These are phyloP conservation scores for Sphenopsis melanotis DNA, from an alignment of 2,797 vertebrate genomes.

Conservation along the genomic window DNA sequence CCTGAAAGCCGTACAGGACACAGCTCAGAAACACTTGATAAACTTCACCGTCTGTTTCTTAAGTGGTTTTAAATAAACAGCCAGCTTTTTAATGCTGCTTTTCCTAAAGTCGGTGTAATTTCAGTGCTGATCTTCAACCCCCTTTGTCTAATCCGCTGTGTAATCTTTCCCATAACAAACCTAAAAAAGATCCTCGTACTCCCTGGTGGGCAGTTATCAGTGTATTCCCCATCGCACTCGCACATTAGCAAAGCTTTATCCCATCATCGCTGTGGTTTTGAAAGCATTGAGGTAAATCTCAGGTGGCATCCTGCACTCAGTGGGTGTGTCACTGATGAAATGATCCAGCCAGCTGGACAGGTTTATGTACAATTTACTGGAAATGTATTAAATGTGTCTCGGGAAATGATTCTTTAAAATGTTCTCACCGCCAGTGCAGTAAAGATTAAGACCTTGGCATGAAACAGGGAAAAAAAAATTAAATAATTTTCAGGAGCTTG, in stretches of 20 bases:
- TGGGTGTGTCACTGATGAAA: constrained; percentile 70
- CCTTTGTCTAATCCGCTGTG: constrained; percentile 67
- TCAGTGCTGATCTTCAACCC: constrained; percentile 62
- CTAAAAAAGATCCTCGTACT: constrained; percentile 42
- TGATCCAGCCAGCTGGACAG: constrained; percentile 71
- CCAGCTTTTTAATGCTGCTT: constrained; percentile 45
- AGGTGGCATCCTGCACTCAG: constrained; percentile 62
- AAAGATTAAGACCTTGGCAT: constrained; percentile 72
- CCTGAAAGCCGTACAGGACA: neutral
- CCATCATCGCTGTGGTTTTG: constrained; percentile 61
- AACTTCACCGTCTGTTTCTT: constrained; percentile 59
- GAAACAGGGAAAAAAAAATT: constrained; percentile 59
- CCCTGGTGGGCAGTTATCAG: constrained; percentile 80
- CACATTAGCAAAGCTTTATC: constrained; percentile 84
- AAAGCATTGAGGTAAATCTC: constrained; percentile 72
- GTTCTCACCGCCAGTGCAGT: constrained; percentile 68
- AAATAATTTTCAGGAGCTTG: constrained; percentile 66
- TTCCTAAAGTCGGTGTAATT: constrained; percentile 56
- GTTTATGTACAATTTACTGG: constrained; percentile 74
- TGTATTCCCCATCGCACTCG: constrained; percentile 74
- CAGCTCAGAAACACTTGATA: constrained; percentile 60
- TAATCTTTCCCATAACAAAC: constrained; percentile 66
- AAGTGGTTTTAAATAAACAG: constrained; percentile 66
- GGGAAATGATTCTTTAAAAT: constrained; percentile 79
- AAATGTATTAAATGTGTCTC: constrained; percentile 76